phyloP scores from a whole-genome alignment of 2,888 invertebrate genomes.

The Malthinus flaveolus region DNA sequence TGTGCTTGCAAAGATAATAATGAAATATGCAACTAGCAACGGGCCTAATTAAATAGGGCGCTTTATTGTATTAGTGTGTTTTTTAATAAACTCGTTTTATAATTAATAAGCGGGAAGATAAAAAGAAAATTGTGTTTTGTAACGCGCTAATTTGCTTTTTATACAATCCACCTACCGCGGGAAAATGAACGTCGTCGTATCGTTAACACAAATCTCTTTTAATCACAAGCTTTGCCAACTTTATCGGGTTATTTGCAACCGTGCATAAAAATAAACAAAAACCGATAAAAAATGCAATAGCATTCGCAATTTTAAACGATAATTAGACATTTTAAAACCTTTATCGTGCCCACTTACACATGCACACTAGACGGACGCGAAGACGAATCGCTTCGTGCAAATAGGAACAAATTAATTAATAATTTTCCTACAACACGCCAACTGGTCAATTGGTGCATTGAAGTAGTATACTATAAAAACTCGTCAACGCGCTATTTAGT shows the following conservation, averaged over 20 bases:
- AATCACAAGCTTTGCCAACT: constrained; percentile 23
- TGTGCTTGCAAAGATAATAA: constrained; percentile 21
- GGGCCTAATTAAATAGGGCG: constrained; percentile 22
- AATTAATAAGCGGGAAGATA: constrained; percentile 24
- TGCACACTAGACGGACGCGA: constrained; percentile 18
- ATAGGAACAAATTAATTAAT: constrained; percentile 24
- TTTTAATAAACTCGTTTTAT: constrained; percentile 24
- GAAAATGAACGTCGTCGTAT: constrained; percentile 21
- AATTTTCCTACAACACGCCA: constrained; percentile 22
- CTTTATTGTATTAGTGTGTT: constrained; percentile 22
- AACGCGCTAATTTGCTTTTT: constrained; percentile 23
- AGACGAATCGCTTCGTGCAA: constrained; percentile 12
- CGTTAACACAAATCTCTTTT: constrained; percentile 26
- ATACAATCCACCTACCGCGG: constrained; percentile 15
- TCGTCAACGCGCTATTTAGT: constrained; percentile 19
- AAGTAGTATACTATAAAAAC: constrained; percentile 18
- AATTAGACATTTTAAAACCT: constrained; percentile 23
- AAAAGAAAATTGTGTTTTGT: constrained; percentile 24
- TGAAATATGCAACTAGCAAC: constrained; percentile 20
- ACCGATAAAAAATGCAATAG: constrained; percentile 24
- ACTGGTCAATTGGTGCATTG: neutral
- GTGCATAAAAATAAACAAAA: constrained; percentile 18
- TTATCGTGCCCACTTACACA: neutral
- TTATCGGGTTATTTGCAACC: constrained; percentile 24
- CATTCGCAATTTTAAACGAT: constrained; percentile 9